A percentile compares a stretch with the other conserved stretches of the same genome.
Evolutionary conservation across 2,113 vertebrate species (phyloP).

Genomic region (Meleagris gallopavo): DNA sequence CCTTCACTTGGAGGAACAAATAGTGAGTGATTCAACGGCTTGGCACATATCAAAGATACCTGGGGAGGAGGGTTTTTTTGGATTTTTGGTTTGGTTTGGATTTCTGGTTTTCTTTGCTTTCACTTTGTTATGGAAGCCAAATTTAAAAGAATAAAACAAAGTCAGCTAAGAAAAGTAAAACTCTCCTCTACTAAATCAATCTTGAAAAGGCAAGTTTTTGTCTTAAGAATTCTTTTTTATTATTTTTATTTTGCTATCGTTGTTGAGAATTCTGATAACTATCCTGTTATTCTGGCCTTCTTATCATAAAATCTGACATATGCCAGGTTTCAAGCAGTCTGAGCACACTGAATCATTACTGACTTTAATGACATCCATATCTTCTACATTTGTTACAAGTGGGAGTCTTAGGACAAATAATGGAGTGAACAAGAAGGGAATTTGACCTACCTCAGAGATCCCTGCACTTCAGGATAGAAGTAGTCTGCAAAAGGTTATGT

Average conservation of each 20-base stretch:
- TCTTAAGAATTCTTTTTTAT: background rate
- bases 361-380: background rate
- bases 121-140: background rate
- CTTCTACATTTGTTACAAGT: background rate
- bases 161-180: background rate
- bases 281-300: background rate
- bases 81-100: accelerated
- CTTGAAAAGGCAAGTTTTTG: background rate
- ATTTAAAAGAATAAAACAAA: background rate
- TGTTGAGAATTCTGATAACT: background rate
- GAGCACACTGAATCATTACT: background rate
- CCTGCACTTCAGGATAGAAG: background rate
- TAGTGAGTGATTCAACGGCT: background rate
- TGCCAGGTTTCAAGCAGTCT: background rate
- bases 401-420: background rate
- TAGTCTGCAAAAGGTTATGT: background rate
- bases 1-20: background rate
- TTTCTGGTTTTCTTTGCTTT: background rate
- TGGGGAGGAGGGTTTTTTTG: accelerated
- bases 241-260: background rate
- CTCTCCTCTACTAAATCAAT: background rate
- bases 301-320: background rate
- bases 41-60: background rate
- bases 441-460: background rate
- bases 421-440: background rate